Evolutionary conservation across 2,888 invertebrate species (phyloP).

Genomic region (Drosophila melanocephala): DNA sequence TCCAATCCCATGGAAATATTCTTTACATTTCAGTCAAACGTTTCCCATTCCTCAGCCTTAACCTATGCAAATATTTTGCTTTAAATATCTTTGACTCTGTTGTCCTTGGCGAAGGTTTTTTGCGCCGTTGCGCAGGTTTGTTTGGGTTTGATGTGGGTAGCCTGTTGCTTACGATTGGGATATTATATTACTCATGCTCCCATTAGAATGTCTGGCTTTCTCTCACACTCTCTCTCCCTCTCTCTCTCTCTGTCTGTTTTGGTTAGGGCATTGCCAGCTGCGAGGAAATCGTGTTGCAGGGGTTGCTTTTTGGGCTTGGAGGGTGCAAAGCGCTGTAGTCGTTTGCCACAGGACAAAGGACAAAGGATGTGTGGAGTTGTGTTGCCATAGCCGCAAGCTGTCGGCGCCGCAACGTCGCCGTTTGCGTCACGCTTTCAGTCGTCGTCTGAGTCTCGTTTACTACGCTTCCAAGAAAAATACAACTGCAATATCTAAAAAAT

Average conservation of each 20-base stretch:
- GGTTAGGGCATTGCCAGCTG: constrained; percentile 61
- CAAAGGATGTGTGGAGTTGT: constrained; percentile 60
- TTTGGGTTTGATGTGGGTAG: constrained; percentile 75
- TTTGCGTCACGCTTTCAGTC: constrained; percentile 71
- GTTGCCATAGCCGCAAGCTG: constrained; percentile 71
- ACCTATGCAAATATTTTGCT: constrained; percentile 47
- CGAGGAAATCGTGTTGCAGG: constrained; percentile 39
- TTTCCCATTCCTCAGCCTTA: constrained; percentile 18
- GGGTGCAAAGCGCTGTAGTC: constrained; percentile 45
- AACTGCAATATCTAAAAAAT: constrained; percentile 3
- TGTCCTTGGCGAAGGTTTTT: constrained; percentile 59
- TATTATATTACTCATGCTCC: constrained; percentile 53
- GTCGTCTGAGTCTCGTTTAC: constrained; percentile 62
- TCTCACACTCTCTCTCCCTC: constrained; percentile 1
- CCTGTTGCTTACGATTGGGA: constrained; percentile 63
- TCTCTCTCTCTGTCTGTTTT: not conserved
- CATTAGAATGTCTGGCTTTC: constrained; percentile 33
- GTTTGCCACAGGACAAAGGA: constrained; percentile 38
- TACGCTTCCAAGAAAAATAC: constrained; percentile 54
- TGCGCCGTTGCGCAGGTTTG: constrained; percentile 56
- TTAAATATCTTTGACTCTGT: constrained; percentile 25
- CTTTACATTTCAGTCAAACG: not conserved
- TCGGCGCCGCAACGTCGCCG: constrained; percentile 61
- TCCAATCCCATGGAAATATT: constrained; percentile 6
- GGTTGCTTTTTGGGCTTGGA: constrained; percentile 59